Conservation (phyloP, 2,113 vertebrate species). For the Anhinga anhinga region DNA sequence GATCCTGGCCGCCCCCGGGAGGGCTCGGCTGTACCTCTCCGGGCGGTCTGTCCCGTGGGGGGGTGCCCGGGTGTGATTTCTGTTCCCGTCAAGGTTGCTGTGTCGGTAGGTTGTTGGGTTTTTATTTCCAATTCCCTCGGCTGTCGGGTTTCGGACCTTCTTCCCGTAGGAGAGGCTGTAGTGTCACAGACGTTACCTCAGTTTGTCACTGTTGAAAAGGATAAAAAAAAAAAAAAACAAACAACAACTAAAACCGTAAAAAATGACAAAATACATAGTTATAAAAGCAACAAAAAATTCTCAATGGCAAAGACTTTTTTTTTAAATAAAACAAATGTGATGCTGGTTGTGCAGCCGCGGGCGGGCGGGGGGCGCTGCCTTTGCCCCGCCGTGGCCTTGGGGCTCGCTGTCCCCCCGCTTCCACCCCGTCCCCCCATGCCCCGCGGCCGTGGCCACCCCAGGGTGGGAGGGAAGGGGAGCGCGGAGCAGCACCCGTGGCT, state of each 20-base stretch:
- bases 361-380: accelerated
- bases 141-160: conserved; percentile 27
- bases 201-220: conserved; percentile 77
- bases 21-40: background rate
- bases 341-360: background rate
- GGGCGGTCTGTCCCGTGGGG: background rate
- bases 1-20: conserved; percentile 34
- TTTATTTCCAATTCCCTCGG: conserved; percentile 43
- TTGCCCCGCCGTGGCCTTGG: background rate
- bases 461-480: background rate
- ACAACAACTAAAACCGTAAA: conserved; percentile 41
- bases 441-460: accelerated
- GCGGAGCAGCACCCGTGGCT: background rate
- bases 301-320: conserved; percentile 10
- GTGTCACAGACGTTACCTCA: conserved; percentile 81
- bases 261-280: conserved; percentile 40
- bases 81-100: conserved; percentile 35
- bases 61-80: background rate
- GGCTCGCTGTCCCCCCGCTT: background rate
- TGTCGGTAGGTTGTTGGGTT: conserved; percentile 65
- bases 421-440: too few species aligned
- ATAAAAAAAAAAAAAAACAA: background rate
- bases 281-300: conserved; percentile 1
- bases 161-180: conserved; percentile 70
- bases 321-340: background rate